These are phyloP conservation scores for Onychomys leucogaster DNA, from an alignment of 2,797 vertebrate species.

Conservation along the genomic window DNA sequence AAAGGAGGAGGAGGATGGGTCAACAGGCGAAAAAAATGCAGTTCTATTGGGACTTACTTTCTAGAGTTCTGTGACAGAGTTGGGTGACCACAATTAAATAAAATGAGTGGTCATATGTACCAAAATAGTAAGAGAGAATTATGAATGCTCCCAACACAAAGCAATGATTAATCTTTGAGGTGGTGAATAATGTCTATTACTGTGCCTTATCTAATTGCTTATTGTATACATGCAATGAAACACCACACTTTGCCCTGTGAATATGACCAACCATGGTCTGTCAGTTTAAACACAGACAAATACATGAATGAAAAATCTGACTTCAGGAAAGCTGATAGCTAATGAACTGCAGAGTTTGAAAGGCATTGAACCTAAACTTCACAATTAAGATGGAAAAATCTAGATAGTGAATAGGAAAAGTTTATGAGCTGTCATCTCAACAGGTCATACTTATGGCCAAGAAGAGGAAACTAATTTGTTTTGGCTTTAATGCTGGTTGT, in stretches of 20 bases:
- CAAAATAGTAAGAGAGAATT: background rate
- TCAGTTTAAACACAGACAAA: background rate
- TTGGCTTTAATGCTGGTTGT: background rate
- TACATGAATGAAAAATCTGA: background rate
- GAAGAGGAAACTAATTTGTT: background rate
- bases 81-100: background rate
- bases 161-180: background rate
- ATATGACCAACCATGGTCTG: background rate
- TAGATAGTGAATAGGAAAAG: background rate
- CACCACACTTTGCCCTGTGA: too few relatives aligned
- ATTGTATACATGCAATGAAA: background rate
- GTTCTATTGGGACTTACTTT: background rate
- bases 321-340: background rate
- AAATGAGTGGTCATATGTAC: background rate
- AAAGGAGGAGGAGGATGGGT: background rate
- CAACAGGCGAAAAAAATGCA: background rate
- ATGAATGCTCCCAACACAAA: background rate
- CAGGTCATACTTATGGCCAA: background rate
- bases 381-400: slow-evolving; percentile 18
- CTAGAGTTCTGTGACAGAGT: background rate
- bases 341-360: slow-evolving; percentile 1
- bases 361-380: slow-evolving; percentile 14
- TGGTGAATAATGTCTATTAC: background rate
- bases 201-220: background rate
- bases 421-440: background rate